phyloP scores from a whole-genome alignment of 2,113 vertebrate genomes.

The Ovibos moschatus region DNA sequence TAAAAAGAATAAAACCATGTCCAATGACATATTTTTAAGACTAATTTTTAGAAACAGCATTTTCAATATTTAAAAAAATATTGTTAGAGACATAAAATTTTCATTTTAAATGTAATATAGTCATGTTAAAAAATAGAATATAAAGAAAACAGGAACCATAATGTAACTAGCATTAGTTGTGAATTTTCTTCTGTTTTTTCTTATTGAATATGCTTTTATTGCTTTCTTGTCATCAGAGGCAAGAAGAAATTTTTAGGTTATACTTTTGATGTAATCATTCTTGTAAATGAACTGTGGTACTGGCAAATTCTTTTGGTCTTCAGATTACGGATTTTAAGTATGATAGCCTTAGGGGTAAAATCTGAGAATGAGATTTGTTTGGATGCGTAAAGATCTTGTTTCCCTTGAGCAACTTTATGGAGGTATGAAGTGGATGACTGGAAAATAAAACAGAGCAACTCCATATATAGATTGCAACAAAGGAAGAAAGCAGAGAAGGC shows the following conservation, averaged over 20 bases:
- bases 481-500: neutral
- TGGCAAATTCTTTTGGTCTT: conserved; percentile 15
- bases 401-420: neutral
- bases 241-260: neutral
- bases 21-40: neutral
- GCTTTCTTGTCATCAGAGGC: neutral
- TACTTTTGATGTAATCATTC: neutral
- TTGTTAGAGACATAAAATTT: neutral
- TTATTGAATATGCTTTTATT: neutral
- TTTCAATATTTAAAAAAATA: neutral
- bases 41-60: neutral
- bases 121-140: neutral
- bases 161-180: neutral
- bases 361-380: neutral
- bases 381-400: neutral
- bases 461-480: neutral
- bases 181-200: neutral
- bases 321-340: neutral
- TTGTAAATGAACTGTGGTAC: neutral
- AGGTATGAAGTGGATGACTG: neutral
- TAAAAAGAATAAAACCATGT: neutral
- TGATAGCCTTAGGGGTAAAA: neutral
- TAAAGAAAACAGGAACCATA: neutral
- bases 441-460: neutral
- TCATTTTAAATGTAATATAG: neutral